phyloP scores from a whole-genome alignment of 2,113 vertebrate species.

The Oryzias woworae region DNA sequence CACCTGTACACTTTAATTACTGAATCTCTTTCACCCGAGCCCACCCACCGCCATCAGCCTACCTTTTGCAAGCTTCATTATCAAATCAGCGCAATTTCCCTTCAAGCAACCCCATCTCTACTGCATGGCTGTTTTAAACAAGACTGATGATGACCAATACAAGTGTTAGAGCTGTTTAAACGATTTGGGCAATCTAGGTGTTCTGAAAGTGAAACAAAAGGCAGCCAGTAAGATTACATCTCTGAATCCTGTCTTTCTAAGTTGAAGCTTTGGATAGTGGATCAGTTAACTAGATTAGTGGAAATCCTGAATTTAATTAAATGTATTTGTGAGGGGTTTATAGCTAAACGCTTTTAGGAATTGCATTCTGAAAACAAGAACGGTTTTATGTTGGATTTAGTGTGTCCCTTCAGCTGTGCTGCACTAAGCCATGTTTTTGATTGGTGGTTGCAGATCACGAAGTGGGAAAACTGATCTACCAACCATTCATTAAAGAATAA shows the following conservation, averaged over 20 bases:
- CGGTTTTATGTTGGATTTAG: too few species aligned
- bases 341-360: neutral
- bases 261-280: slow-evolving; percentile 34
- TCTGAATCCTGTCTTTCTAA: slow-evolving; percentile 14
- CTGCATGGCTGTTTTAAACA: slow-evolving; percentile 65
- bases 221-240: slow-evolving; percentile 32
- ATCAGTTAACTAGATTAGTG: slow-evolving; percentile 31
- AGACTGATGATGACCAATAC: slow-evolving; percentile 61
- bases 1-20: slow-evolving; percentile 78
- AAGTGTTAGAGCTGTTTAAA: slow-evolving; percentile 61
- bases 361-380: too few species aligned
- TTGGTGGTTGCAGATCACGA: too few species aligned
- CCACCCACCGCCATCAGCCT: slow-evolving; percentile 58
- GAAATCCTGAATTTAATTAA: slow-evolving; percentile 11
- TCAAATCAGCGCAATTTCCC: slow-evolving; percentile 65
- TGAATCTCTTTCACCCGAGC: slow-evolving; percentile 58
- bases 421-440: too few species aligned
- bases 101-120: slow-evolving; percentile 54
- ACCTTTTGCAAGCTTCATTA: slow-evolving; percentile 62
- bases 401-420: too few species aligned
- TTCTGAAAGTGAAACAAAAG: slow-evolving; percentile 57
- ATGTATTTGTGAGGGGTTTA: slow-evolving; percentile 1
- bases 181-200: slow-evolving; percentile 50
- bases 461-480: too few species aligned
- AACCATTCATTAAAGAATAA: neutral